Base-by-base conservation (phyloP, 1,140 invertebrate species). In the Tetragnatha versicolor region DNA sequence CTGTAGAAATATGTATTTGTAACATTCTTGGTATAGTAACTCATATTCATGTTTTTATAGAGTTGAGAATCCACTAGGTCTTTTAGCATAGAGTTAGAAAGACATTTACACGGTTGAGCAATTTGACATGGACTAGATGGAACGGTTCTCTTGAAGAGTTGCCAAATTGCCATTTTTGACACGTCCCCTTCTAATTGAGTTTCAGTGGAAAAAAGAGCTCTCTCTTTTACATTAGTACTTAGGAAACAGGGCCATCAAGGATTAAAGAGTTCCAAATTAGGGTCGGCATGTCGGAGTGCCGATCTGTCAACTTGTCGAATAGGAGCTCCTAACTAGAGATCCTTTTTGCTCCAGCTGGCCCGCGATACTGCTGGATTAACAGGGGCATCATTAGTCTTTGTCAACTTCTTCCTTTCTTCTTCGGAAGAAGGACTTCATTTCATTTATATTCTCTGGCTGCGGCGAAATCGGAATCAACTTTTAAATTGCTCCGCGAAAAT, bases 221-320 rank as follows among this genome's bases (percentile, higher is more conserved):
- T 37, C 33, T 17, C 61, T 66, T 42, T 47, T 66, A 47, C 35
- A 66, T 47, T 66, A 66, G 63, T 49, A 42, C 53, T 69, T 53
- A 53, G n/a, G 49, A 53, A 37, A 37, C 66, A 35, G 37, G 27
- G 17, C 66, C 53, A 69, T 69, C 25, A 53, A 35, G 31, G 66
- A 69, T 69, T 69, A 69, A 69, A 69, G 29, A 69, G 33, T 35
- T 31, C 47, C 49, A 69, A 69, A 69, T 69, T 69, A 69, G 27
- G 9, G 22, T 35, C 47, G 47, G n/a, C 37, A 25, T 72, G 68
- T 72, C 68, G 49, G 68, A 25, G 68, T 22, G 68, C 39, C 51
- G 68, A 49, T 72, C 68, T 72, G 68, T 72, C 68, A 72, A 72
- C 51, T 72, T 72, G 68, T 72, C 68, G 68, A 39, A 49, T 72